phyloP scores from a whole-genome alignment of 2,797 vertebrate genomes.

The Jordanella pulchra region DNA sequence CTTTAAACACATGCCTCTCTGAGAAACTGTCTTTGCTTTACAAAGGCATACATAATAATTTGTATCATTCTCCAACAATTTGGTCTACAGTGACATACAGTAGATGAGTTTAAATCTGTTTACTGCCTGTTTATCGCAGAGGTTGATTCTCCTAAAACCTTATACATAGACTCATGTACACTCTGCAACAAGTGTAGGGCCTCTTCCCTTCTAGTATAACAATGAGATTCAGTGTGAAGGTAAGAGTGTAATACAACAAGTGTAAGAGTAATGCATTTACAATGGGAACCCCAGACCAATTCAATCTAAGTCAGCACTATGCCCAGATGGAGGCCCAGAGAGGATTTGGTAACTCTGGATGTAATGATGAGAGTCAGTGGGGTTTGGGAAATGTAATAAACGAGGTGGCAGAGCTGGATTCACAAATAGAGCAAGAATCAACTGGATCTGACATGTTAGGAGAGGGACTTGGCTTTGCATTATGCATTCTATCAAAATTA shows the following conservation, averaged over 20 bases:
- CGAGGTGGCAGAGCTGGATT: slow-evolving; percentile 52
- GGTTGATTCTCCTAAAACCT: slow-evolving; percentile 19
- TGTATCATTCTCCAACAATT: slow-evolving; percentile 15
- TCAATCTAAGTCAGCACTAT: slow-evolving; percentile 70
- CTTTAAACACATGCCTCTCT: not conserved
- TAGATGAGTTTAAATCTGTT: slow-evolving; percentile 14
- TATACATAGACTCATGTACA: slow-evolving; percentile 31
- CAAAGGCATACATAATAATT: not conserved
- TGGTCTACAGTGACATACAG: slow-evolving; percentile 11
- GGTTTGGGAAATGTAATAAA: slow-evolving; percentile 74
- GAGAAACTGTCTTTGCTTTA: not conserved
- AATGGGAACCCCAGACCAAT: slow-evolving; percentile 78
- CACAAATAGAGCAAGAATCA: slow-evolving; percentile 54
- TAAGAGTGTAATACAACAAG: slow-evolving; percentile 70
- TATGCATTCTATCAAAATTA: slow-evolving; percentile 23
- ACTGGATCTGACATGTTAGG: slow-evolving; percentile 50
- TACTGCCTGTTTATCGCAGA: slow-evolving; percentile 18
- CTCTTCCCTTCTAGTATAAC: slow-evolving; percentile 54
- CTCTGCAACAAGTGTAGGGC: slow-evolving; percentile 18
- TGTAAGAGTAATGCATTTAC: slow-evolving; percentile 81
- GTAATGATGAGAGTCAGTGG: slow-evolving; percentile 75
- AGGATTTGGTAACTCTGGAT: slow-evolving; percentile 65
- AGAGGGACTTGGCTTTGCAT: slow-evolving; percentile 20
- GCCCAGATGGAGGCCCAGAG: slow-evolving; percentile 54
- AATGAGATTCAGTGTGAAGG: slow-evolving; percentile 69